Evolutionary conservation across 2,113 vertebrate species (phyloP), one percentile per base, ranked within the genome.

Genomic region (Natator depressus): DNA sequence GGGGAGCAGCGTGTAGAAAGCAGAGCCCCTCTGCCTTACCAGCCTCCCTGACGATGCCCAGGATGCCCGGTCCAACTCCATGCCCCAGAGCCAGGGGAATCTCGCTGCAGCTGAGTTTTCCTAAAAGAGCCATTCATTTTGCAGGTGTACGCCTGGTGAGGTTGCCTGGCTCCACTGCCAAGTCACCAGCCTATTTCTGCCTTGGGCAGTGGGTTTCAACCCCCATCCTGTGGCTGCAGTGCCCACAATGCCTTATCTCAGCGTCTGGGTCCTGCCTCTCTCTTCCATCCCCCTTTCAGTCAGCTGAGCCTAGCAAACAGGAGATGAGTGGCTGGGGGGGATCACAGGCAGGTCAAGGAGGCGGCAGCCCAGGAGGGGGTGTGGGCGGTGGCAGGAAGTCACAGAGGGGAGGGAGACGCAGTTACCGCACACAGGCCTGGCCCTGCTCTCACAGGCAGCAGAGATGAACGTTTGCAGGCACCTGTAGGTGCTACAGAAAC

Each of bases 321-420:
- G 54, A 85, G 57, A 85, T 55, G 65, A 69, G 82, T 35, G 62
- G n/a, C 17, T 49, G 49, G 2, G 50, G 16, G 5, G 50, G 89
- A 76, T 85, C 89, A 85, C 22, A 19, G 19, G 55, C 83, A 85
- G 83, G 76, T 38, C 89, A 72, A 57, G 38, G 82, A 90, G 55
- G 20, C 5, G 24, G n/a, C 8, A n/a, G 76, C 27, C n/a, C 62
- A 65, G 42, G 54, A 65, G 89, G 31, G n/a, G 38, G 42, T 29
- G 38, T 8, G 76, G 47, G 42, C 31, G 25, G 59, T 80, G 42
- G 59, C 59, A 80, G 57, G 20, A 31, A 59, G 35, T 19, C 47
- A 85, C 29, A 54, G 16, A 65, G 51, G 29, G 9, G 62, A 31
- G 62, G 31, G 31, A 14, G 62, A 17, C 27, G 8, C 62, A 31